These are phyloP conservation scores for Sebastes alutus DNA, from an alignment of 2,797 vertebrate genomes.

Conservation along the genomic window DNA sequence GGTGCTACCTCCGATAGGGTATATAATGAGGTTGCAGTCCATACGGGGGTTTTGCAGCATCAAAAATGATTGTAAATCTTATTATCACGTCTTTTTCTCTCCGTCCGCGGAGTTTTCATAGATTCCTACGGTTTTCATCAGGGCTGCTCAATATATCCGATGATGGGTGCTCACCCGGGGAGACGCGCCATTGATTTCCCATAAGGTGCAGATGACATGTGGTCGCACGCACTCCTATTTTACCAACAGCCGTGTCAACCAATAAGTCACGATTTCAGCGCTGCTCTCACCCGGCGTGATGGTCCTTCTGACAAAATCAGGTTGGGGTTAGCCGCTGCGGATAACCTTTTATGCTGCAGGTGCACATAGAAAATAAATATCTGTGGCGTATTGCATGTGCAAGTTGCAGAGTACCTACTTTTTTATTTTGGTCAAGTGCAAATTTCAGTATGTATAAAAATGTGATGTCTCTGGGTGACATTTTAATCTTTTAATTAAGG, in stretches of 20 bases:
- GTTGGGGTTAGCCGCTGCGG: neutral
- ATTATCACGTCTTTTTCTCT: conserved; percentile 21
- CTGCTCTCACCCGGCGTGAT: conserved; percentile 43
- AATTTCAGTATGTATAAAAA: neutral
- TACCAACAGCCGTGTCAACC: conserved; percentile 65
- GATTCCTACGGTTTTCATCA: conserved; percentile 60
- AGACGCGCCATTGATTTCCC: conserved; percentile 77
- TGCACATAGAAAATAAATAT: neutral
- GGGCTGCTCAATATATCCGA: conserved; percentile 64
- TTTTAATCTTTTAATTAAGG: too few relatives aligned
- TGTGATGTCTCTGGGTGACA: too few relatives aligned
- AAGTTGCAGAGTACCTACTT: neutral
- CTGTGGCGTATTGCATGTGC: neutral
- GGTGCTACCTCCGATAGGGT: conserved; percentile 15
- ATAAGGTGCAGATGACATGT: conserved; percentile 75
- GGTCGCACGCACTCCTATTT: conserved; percentile 69
- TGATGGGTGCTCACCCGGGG: conserved; percentile 69
- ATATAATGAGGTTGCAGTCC: conserved; percentile 12
- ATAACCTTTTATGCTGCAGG: conserved; percentile 20
- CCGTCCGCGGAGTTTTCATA: conserved; percentile 26
- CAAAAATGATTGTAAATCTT: conserved; percentile 38
- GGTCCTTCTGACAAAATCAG: conserved; percentile 7
- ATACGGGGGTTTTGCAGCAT: conserved; percentile 10
- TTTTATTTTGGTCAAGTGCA: neutral
- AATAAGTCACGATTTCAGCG: conserved; percentile 66